These are phyloP conservation scores for Epinotia nisella DNA, from an alignment of 2,888 invertebrate species.

Conservation along the genomic window DNA sequence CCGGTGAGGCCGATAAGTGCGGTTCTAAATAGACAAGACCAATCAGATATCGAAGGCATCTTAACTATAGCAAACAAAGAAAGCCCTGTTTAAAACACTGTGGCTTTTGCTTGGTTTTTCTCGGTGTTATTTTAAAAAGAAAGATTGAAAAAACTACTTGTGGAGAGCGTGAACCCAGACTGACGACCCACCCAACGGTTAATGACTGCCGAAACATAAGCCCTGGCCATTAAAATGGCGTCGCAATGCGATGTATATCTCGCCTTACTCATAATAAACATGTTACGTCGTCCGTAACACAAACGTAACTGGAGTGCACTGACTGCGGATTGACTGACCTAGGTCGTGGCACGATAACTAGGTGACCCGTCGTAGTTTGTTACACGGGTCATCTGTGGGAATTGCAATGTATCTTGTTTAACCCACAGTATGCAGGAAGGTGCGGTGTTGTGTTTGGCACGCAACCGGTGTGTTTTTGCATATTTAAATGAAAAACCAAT, in stretches of 20 bases:
- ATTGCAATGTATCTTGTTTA: conserved; percentile 13
- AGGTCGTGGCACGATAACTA: conserved; percentile 41
- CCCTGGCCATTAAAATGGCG: conserved; percentile 19
- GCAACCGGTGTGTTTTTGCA: too few species aligned
- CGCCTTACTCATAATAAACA: conserved; percentile 32
- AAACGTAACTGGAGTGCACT: conserved; percentile 40
- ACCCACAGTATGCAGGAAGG: background rate
- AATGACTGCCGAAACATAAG: conserved; percentile 31
- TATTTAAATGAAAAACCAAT: too few species aligned
- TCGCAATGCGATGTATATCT: conserved; percentile 24
- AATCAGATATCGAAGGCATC: conserved; percentile 14
- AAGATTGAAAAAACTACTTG: too few species aligned
- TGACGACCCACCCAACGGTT: conserved; percentile 27
- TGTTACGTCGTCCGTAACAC: conserved; percentile 20
- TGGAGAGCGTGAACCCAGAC: background rate
- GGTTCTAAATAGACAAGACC: background rate
- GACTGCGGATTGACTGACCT: conserved; percentile 41
- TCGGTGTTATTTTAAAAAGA: too few species aligned
- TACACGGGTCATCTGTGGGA: conserved; percentile 25
- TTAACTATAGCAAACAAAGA: conserved; percentile 12
- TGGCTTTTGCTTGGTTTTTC: background rate
- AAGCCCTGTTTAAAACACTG: background rate
- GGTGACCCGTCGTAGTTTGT: conserved; percentile 35
- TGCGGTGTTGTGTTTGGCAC: too few species aligned
- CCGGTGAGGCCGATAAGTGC: background rate